Evolutionary conservation across 2,797 vertebrate species (phyloP).

Genomic region (Glossophaga mutica): DNA sequence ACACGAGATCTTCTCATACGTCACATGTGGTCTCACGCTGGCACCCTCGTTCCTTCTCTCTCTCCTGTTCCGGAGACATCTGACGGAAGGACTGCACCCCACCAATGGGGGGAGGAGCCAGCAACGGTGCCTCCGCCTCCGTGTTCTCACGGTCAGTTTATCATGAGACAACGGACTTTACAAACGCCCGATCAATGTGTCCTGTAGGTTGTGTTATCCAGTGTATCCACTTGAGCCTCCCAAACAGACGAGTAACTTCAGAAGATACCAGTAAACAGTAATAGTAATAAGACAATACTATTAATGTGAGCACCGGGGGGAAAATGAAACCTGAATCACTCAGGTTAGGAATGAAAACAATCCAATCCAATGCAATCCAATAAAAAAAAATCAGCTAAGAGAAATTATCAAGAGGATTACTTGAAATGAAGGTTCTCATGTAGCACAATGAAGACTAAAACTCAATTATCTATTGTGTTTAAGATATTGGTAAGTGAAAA

Average conservation of each 20-base stretch:
- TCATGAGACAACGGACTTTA: neutral
- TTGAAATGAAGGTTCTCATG: neutral
- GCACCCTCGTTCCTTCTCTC: neutral
- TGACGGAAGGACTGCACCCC: neutral
- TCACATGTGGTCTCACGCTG: neutral
- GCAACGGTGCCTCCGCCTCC: neutral
- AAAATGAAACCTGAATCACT: neutral
- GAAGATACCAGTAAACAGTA: neutral
- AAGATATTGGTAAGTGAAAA: neutral
- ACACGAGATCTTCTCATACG: neutral
- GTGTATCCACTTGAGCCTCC: neutral
- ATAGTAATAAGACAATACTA: neutral
- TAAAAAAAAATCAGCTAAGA: neutral
- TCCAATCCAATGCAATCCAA: neutral
- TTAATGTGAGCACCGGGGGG: neutral
- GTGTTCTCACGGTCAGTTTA: neutral
- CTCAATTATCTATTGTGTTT: neutral
- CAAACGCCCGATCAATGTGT: neutral
- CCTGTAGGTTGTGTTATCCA: neutral
- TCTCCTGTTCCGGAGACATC: neutral
- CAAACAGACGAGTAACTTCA: neutral
- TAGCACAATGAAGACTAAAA: neutral
- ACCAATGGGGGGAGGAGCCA: neutral
- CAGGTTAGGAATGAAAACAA: neutral
- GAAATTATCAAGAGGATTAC: neutral